These are phyloP conservation scores for Neolamprologus modestus DNA, from an alignment of 2,113 vertebrate species.

Conservation along the genomic window DNA sequence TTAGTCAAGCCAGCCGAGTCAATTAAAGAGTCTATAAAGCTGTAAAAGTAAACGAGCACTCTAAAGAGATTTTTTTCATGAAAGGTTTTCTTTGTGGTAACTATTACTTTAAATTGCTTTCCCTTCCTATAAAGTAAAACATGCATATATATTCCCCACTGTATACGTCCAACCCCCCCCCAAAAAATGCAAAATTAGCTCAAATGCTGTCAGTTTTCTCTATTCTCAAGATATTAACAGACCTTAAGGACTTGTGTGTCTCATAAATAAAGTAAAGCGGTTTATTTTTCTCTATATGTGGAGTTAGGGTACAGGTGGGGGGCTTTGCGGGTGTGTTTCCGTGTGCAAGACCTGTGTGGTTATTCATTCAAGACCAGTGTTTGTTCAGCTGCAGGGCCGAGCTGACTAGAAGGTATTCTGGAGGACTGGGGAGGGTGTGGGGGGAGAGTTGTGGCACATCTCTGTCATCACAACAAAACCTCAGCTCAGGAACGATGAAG, in stretches of 20 bases:
- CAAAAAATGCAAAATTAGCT: background rate
- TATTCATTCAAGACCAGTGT: conserved; percentile 43
- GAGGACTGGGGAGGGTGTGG: background rate
- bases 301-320: background rate
- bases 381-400: conserved; percentile 48
- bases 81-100: background rate
- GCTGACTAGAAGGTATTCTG: conserved; percentile 17
- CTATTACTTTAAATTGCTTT: background rate
- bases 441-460: background rate
- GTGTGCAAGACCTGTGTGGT: background rate
- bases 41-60: background rate
- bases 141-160: background rate
- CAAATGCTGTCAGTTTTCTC: background rate
- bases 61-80: background rate
- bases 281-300: background rate
- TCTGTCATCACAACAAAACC: conserved; percentile 5
- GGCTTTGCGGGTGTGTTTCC: background rate
- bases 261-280: background rate
- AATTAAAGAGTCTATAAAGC: conserved; percentile 20
- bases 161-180: background rate
- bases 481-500: background rate
- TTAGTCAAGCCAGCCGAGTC: background rate
- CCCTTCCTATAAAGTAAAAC: background rate
- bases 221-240: background rate
- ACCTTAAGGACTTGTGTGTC: background rate